Percentiles rank a stretch among this genome's conserved stretches.
Evolutionary conservation across 2,113 vertebrate species (phyloP).

Genomic region (Ammodytes marinus): DNA sequence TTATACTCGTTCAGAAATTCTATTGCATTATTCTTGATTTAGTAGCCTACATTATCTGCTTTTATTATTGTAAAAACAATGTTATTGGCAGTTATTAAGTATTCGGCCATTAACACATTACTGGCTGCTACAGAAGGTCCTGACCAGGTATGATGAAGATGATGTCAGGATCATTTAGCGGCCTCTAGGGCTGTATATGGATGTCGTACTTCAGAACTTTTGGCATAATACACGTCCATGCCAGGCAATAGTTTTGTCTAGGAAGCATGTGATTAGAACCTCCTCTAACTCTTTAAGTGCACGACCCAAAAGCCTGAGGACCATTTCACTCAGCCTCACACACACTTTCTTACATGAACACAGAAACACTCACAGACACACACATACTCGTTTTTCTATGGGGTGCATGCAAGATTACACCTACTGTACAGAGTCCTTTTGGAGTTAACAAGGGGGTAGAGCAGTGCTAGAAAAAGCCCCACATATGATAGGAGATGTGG

Average conservation of each 20-base stretch:
- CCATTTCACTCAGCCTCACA: slow-evolving; percentile 22
- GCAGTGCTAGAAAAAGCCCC: slow-evolving; percentile 53
- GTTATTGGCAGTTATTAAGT: too few species aligned
- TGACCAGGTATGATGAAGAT: slow-evolving; percentile 17
- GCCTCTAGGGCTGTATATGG: slow-evolving; percentile 12
- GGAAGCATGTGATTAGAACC: slow-evolving; percentile 63
- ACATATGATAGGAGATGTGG: slow-evolving; percentile 54
- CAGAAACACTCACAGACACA: slow-evolving; percentile 16
- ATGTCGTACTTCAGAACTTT: slow-evolving; percentile 39
- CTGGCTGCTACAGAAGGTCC: not conserved
- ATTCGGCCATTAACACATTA: too few species aligned
- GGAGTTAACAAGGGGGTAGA: slow-evolving; percentile 67
- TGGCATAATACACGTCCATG: slow-evolving; percentile 45
- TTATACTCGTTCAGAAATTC: too few species aligned
- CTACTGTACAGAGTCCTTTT: slow-evolving; percentile 76
- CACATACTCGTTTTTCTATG: slow-evolving; percentile 54
- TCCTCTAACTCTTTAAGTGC: slow-evolving; percentile 43
- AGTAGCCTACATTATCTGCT: too few species aligned
- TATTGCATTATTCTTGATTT: too few species aligned
- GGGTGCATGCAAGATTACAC: slow-evolving; percentile 77
- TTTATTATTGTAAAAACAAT: too few species aligned
- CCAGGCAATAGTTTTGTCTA: slow-evolving; percentile 51
- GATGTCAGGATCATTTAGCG: slow-evolving; percentile 11
- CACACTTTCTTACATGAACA: slow-evolving; percentile 40
- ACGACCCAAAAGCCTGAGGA: slow-evolving; percentile 35